These are phyloP conservation scores for Ophion obscuratus DNA, from an alignment of 2,888 invertebrate genomes.

Conservation along the genomic window DNA sequence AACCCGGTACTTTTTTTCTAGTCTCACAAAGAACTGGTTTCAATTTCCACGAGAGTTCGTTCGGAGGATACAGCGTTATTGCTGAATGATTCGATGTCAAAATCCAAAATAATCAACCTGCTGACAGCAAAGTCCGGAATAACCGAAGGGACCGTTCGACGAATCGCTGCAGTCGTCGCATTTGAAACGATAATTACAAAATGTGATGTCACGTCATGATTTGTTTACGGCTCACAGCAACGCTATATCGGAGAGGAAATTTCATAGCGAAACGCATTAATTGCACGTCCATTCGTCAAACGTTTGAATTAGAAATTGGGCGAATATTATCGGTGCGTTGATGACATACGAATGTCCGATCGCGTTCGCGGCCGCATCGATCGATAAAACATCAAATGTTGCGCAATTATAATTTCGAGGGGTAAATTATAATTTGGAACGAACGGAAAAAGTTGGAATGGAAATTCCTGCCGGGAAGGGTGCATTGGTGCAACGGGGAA, in stretches of 20 bases:
- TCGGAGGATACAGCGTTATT: background rate
- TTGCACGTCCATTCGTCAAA: conserved; percentile 56
- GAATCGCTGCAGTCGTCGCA: background rate
- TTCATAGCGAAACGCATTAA: background rate
- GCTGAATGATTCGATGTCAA: background rate
- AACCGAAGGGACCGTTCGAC: background rate
- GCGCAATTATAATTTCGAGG: conserved; percentile 37
- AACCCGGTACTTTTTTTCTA: too few species aligned
- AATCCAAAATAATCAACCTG: background rate
- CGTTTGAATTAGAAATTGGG: background rate
- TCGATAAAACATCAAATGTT: background rate
- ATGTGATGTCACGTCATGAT: background rate
- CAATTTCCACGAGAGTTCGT: too few species aligned
- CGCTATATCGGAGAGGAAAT: background rate
- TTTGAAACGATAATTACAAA: background rate
- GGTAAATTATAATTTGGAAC: background rate
- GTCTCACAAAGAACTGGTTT: too few species aligned
- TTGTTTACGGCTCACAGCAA: background rate
- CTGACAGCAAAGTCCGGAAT: background rate
- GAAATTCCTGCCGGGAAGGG: background rate
- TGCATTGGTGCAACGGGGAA: background rate
- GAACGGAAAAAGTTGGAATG: background rate
- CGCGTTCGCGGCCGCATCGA: background rate
- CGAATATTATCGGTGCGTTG: background rate
- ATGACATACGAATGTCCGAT: background rate